Evolutionary conservation across 2,888 invertebrate genomes (phyloP).

Genomic region (Torymus aiolomorphi): DNA sequence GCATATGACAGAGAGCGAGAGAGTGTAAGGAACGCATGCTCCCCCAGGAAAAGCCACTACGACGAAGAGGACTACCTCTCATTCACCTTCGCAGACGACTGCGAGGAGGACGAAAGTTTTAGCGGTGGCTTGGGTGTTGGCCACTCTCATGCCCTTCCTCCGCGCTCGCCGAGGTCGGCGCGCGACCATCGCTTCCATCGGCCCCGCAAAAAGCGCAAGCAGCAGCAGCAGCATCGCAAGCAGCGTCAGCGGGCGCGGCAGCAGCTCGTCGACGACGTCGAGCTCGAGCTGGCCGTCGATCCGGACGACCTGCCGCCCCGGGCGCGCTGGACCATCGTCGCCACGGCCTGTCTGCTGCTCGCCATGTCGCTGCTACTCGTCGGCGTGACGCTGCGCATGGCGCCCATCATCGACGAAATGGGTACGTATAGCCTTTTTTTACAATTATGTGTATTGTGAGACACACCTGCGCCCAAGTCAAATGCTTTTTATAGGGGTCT

Average conservation of each 20-base stretch:
- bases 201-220: conserved; percentile 70
- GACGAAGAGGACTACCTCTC: conserved; percentile 77
- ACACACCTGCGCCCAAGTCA: too few species aligned
- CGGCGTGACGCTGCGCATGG: conserved; percentile 94
- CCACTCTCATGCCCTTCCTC: too few species aligned
- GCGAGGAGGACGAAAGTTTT: conserved; percentile 71
- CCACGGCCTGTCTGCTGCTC: conserved; percentile 90
- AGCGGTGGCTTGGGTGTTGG: conserved; percentile 53
- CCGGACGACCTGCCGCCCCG: conserved; percentile 89
- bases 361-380: conserved; percentile 93
- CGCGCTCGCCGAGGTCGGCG: too few species aligned
- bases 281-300: conserved; percentile 78
- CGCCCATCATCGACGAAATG: conserved; percentile 96
- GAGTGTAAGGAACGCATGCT: too few species aligned
- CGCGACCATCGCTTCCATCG: conserved; percentile 66
- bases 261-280: conserved; percentile 63
- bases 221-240: conserved; percentile 61
- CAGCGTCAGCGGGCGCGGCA: conserved; percentile 59
- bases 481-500: too few species aligned
- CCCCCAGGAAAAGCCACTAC: conserved; percentile 74
- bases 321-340: conserved; percentile 93
- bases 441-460: too few species aligned
- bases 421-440: conserved; percentile 80
- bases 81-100: conserved; percentile 76
- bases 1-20: too few species aligned